Evolutionary conservation across 1,140 invertebrate genomes (phyloP).

Genomic region (Drosophila triauraria): DNA sequence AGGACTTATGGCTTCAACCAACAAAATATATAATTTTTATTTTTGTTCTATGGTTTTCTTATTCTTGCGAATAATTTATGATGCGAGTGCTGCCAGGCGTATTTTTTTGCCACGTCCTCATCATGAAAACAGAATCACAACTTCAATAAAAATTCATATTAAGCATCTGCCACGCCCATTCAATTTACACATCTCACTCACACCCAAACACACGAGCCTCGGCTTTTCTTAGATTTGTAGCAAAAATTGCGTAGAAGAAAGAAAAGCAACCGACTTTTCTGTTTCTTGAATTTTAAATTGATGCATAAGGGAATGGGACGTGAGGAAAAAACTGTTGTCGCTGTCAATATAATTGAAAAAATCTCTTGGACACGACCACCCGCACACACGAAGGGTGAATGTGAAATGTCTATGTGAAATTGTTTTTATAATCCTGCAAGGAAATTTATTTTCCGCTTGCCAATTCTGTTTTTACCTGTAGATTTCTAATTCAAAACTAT

Average conservation of each 20-base stretch:
- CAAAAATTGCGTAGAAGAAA: not conserved
- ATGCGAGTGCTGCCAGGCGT: not conserved
- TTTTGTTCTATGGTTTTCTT: not conserved
- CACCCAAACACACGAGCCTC: too few relatives aligned
- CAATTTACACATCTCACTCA: slow-evolving; percentile 22
- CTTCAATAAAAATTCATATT: slow-evolving; percentile 51
- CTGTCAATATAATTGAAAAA: slow-evolving; percentile 52
- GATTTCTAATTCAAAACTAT: too few relatives aligned
- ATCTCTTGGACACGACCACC: too few relatives aligned
- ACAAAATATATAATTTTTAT: slow-evolving; percentile 9
- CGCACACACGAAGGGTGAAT: too few relatives aligned
- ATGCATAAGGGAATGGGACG: slow-evolving; percentile 9
- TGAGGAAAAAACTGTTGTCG: slow-evolving; percentile 16
- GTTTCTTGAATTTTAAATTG: slow-evolving; percentile 38
- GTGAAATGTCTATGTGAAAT: slow-evolving; percentile 26
- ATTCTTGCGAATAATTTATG: slow-evolving; percentile 31
- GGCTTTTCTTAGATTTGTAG: slow-evolving; percentile 1
- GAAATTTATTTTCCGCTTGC: too few relatives aligned
- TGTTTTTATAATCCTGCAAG: not conserved
- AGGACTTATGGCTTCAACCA: too few relatives aligned
- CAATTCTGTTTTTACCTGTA: too few relatives aligned
- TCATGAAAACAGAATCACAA: slow-evolving; percentile 16
- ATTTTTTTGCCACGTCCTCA: slow-evolving; percentile 5
- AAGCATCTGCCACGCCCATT: slow-evolving; percentile 43
- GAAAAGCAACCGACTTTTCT: not conserved